Percentiles rank a stretch among this genome's conserved stretches.
Conservation (phyloP, 2,888 invertebrate species). For the Conistra vaccinii region DNA sequence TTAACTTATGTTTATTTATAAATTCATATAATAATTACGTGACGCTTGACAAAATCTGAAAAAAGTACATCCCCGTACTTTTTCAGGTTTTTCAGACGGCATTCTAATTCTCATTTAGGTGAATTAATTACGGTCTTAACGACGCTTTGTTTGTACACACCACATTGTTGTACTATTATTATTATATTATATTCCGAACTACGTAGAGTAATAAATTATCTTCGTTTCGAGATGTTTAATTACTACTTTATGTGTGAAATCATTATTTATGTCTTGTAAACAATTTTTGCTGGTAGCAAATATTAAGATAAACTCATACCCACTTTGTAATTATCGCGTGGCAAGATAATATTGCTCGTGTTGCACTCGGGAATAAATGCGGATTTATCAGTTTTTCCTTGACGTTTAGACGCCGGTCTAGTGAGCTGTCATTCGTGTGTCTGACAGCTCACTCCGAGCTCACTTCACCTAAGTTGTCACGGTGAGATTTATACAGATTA, state of each 20-base stretch:
- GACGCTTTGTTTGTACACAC: conserved; percentile 16
- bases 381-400: neutral
- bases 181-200: too few species aligned
- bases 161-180: neutral
- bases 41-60: neutral
- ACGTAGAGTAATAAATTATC: conserved; percentile 4
- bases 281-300: neutral
- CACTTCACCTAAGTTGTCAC: too few species aligned
- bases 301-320: neutral
- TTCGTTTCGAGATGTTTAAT: neutral
- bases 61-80: too few species aligned
- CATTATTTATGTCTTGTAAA: conserved; percentile 10
- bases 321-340: conserved; percentile 1
- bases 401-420: too few species aligned
- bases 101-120: conserved; percentile 6
- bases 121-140: conserved; percentile 1
- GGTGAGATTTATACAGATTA: too few species aligned
- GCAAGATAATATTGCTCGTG: neutral
- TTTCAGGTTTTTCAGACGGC: neutral
- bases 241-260: neutral
- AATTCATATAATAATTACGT: too few species aligned
- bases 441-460: too few species aligned
- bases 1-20: too few species aligned
- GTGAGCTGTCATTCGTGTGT: too few species aligned
- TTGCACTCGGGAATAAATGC: neutral